Evolutionary conservation across 1,140 invertebrate genomes (phyloP).

Genomic region (Saxidomus purpurata): DNA sequence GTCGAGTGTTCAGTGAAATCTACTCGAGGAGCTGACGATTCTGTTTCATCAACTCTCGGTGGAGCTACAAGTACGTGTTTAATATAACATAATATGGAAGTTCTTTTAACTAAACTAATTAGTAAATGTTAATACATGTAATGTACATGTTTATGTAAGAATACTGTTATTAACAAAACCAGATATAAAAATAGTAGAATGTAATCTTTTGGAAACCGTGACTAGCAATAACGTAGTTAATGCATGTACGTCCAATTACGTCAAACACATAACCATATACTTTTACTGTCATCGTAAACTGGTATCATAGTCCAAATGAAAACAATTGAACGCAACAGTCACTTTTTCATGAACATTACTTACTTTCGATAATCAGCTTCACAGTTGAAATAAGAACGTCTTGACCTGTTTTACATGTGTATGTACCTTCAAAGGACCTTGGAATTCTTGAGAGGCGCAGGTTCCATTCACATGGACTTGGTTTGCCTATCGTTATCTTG

Average conservation of each 20-base stretch:
- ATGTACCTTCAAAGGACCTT: neutral
- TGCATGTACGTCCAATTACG: no score
- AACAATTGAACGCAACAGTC: no score
- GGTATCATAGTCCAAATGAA: no score
- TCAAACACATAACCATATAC: no score
- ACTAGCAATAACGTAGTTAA: no score
- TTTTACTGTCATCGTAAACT: no score
- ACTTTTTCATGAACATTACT: neutral
- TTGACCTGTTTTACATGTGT: slow-evolving; percentile 18
- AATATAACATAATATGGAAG: neutral
- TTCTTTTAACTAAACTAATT: no score
- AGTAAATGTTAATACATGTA: no score
- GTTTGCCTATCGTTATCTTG: neutral
- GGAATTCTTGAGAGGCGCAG: neutral
- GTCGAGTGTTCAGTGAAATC: neutral
- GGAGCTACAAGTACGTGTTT: neutral
- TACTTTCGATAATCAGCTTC: neutral
- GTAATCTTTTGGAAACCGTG: no score
- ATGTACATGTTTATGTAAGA: no score
- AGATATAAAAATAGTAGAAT: no score
- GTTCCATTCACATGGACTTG: slow-evolving; percentile 23
- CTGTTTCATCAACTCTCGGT: neutral
- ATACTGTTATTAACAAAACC: no score
- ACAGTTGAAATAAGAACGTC: neutral
- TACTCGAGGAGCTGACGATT: neutral